Percentiles rank a stretch among this genome's conserved stretches.
These are phyloP conservation scores for Cercocebus atys DNA, from an alignment of 2,113 vertebrate species.

Conservation along the genomic window DNA sequence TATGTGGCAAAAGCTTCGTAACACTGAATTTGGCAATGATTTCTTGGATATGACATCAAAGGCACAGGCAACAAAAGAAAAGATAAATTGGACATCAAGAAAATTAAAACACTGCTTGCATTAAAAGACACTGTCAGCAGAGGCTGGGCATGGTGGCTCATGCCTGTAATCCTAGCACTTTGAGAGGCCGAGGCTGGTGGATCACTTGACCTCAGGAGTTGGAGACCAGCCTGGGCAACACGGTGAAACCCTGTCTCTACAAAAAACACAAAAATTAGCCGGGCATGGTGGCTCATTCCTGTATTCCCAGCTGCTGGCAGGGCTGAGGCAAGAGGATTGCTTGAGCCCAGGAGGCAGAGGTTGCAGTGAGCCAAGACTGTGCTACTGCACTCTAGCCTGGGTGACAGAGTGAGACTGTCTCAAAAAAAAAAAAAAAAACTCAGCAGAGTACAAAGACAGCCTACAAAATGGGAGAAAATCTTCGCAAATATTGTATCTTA, in stretches of 20 bases:
- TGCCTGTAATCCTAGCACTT: neutral
- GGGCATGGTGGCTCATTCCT: neutral
- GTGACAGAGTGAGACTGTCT: neutral
- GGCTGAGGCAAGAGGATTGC: neutral
- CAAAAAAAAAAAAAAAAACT: too few species aligned
- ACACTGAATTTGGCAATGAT: neutral
- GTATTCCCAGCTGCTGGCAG: neutral
- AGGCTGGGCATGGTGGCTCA: neutral
- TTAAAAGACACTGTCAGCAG: neutral
- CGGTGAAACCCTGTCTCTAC: neutral
- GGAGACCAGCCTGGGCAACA: neutral
- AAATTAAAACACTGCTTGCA: neutral
- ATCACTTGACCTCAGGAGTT: neutral
- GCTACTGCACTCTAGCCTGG: neutral
- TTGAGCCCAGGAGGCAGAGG: neutral
- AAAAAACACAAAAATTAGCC: neutral
- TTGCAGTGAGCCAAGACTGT: neutral
- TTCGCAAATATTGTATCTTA: neutral
- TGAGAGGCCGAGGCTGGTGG: neutral
- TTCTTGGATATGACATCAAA: neutral
- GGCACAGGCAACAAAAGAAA: neutral
- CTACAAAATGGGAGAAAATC: neutral
- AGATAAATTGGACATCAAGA: neutral
- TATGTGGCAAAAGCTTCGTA: neutral
- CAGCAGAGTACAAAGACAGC: neutral